Base-by-base conservation (phyloP, 2,113 vertebrate species). In the Oncorhynchus kisutch region DNA sequence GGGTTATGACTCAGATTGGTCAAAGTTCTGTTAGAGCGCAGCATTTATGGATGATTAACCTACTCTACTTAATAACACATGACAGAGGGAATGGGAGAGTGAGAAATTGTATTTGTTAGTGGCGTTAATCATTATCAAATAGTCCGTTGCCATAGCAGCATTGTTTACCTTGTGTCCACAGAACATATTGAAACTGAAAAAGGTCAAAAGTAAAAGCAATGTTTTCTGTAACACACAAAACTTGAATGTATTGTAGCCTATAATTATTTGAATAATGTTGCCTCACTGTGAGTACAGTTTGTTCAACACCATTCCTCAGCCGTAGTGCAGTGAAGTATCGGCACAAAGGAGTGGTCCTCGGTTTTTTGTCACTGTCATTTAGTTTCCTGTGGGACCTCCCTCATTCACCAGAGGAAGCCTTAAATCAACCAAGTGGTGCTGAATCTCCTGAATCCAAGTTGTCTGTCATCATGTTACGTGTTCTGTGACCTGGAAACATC, bases 401-500 rank as follows among this genome's bases (percentile, higher is more conserved):
- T 67, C 59, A 65, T 59, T 64, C 16, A 60, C 29, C 59, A 27
- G 12, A 84, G 85, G 86, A 88, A 86, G 67, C 45, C 77, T 71
- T 45, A 70, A 18, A 72, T 78, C 29, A 73, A 22, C 6, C 39
- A 51, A 34, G n/a, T 12, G 49, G 72, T 73, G 48, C 31, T 51
- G 3, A 67, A 71, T 79, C 67, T 31, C 31, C 67, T 9, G 18
- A 68, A n/a, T 29, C 45, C n/a, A 6, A n/a, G 7, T 68, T 31
- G 16, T 70, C 66, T 70, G 60, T 25, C 73, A 73, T 66, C 20
- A 1, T 45, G 62, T 5, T 29, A 60, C 68, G 20, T 24, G 72
- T n/a, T 84, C 48, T 66, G 78, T 77, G 87, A 84, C 80, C 88
- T 78, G 91, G 92, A 92, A 91, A 89, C 92, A 92, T 90, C 89